Evolutionary conservation across 2,797 vertebrate genomes (phyloP).

Genomic region (Lepilemur ruficaudatus): DNA sequence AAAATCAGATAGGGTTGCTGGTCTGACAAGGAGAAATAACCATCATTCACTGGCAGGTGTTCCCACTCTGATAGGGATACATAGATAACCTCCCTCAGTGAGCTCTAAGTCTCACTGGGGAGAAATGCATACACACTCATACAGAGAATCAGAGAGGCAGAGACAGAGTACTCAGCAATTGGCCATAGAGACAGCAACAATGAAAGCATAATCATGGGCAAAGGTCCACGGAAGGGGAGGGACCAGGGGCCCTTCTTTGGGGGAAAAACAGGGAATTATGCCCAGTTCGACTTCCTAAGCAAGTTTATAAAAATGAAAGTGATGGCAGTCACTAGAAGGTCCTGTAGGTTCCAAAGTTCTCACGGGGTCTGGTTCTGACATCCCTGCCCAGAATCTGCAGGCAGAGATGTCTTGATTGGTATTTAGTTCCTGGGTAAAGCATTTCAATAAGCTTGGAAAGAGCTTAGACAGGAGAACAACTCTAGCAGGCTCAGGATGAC

Average conservation of each 20-base stretch:
- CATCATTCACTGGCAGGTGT: background rate
- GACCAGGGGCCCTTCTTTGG: background rate
- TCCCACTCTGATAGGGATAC: background rate
- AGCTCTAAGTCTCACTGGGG: background rate
- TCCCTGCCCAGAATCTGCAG: background rate
- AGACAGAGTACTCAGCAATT: background rate
- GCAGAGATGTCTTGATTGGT: background rate
- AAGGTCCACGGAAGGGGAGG: background rate
- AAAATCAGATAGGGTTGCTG: background rate
- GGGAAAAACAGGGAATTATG: background rate
- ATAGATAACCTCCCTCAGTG: background rate
- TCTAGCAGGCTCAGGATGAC: background rate
- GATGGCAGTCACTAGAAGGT: background rate
- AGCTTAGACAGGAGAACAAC: background rate
- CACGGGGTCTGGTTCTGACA: background rate
- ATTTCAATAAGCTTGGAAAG: background rate
- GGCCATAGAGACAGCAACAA: background rate
- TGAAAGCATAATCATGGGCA: background rate
- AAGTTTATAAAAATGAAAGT: background rate
- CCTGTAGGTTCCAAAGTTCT: background rate
- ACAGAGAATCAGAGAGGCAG: background rate
- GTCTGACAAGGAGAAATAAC: conserved; percentile 17
- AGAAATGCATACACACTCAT: background rate
- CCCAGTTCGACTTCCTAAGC: background rate
- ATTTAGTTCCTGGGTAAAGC: background rate